Conservation (phyloP, 1,140 invertebrate species). For the Zophobas atratus region DNA sequence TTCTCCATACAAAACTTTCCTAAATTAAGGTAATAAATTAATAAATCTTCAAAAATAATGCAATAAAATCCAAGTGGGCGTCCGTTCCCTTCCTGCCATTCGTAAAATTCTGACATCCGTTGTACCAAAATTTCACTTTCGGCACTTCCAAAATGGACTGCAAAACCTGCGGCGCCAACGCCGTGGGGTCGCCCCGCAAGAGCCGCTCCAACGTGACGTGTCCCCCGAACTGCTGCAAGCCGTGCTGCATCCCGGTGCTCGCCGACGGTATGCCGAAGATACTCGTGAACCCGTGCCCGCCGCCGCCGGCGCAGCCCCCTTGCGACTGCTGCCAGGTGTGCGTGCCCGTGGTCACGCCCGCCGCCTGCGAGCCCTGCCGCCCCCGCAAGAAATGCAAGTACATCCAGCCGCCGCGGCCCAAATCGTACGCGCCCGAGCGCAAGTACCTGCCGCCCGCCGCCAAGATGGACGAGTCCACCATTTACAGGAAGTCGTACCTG, state of each 20-base stretch:
- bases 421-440: conserved; percentile 71
- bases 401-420: conserved; percentile 72
- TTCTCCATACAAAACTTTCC: too few species aligned
- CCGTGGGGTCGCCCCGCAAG: conserved; percentile 6
- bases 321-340: conserved; percentile 53
- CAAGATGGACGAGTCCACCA: conserved; percentile 72
- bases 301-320: conserved; percentile 5
- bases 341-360: conserved; percentile 55
- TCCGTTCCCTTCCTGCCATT: conserved; percentile 8
- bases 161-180: conserved; percentile 51
- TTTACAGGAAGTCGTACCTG: conserved; percentile 74
- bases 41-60: too few species aligned
- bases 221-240: conserved; percentile 49
- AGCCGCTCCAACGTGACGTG: conserved; percentile 55
- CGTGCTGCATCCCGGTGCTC: conserved; percentile 54
- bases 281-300: conserved; percentile 46
- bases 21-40: too few species aligned
- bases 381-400: conserved; percentile 69
- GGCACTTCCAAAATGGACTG: conserved; percentile 36
- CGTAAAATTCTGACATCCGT: conserved; percentile 30
- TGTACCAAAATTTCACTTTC: not conserved
- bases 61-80: not conserved
- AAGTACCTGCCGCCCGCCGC: conserved; percentile 69
- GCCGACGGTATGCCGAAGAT: conserved; percentile 54
- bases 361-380: conserved; percentile 40